Evolutionary conservation across 2,888 invertebrate species (phyloP), one percentile per base, ranked within the genome.

Genomic region (Acronicta leporina): DNA sequence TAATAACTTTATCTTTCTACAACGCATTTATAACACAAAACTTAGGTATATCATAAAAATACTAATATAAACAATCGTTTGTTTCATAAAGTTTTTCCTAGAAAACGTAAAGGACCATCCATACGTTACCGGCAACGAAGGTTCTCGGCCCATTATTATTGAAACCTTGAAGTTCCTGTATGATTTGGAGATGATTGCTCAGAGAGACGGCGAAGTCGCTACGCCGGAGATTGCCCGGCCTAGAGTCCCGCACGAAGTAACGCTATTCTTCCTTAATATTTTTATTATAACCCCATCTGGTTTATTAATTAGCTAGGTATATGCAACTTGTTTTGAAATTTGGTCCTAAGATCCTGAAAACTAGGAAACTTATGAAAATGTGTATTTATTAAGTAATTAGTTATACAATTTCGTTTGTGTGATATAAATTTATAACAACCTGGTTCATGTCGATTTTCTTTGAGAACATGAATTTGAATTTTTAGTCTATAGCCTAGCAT

Each of bases 161-260:
- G 98, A 98, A 87, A 98, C 98, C 0, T 92, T 99, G 41, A 97
- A 97, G 85, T 98, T 98, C 88, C 95, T 99, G 47, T 98, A 98
- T 90, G 98, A 98, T 87, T 94, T 99, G 83, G 98, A 98, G 92
- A 97, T 98, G 96, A 97, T 98, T 67, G 84, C 97, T 94, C 95
- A 95, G 81, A 92, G 97, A 84, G 97, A 97, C 68, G 96, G 97
- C 8, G 97, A 97, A 92, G 96, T 98, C 59, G 96, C 96, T 7
- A 98, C 98, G 5, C 98, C 98, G 7, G 96, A 97, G 83, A 96
- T 98, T 56, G 98, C 98, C 0, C 94, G 97, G 67, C 97, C 97
- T 0, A 94, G 98, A 64, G 96, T 98, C 6, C 98, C 98, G 0
- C 97, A 98, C 84, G 98, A 98, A 89, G 94, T 94, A 81, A 81